Conservation (phyloP, 2,888 invertebrate genomes). For the Acronicta leporina region DNA sequence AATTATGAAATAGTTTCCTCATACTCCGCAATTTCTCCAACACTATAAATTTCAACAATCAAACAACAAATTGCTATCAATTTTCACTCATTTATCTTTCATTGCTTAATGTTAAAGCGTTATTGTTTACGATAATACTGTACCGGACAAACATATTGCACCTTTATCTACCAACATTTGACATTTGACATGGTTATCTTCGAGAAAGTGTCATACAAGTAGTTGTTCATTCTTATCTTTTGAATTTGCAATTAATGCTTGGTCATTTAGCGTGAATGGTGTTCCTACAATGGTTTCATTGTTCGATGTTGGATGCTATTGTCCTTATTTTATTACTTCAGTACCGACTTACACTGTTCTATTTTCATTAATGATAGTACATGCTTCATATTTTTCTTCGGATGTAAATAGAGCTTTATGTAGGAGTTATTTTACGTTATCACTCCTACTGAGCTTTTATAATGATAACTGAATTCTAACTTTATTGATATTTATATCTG, state of each 20-base stretch:
- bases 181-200: slow-evolving; percentile 76
- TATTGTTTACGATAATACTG: slow-evolving; percentile 53
- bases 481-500: too few relatives aligned
- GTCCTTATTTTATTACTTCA: slow-evolving; percentile 48
- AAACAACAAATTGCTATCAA: slow-evolving; percentile 50
- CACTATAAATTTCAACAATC: slow-evolving; percentile 40
- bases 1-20: slow-evolving; percentile 18
- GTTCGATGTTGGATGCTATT: slow-evolving; percentile 57
- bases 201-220: slow-evolving; percentile 76
- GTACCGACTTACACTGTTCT: slow-evolving; percentile 30
- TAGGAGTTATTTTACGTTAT: slow-evolving; percentile 17
- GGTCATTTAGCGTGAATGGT: slow-evolving; percentile 58
- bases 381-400: slow-evolving; percentile 34
- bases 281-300: slow-evolving; percentile 49
- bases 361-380: slow-evolving; percentile 41
- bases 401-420: slow-evolving; percentile 24
- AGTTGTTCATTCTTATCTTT: slow-evolving; percentile 68
- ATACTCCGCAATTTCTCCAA: slow-evolving; percentile 29
- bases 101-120: slow-evolving; percentile 53
- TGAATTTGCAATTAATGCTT: slow-evolving; percentile 72
- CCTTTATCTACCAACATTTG: slow-evolving; percentile 64
- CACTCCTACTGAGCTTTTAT: not conserved
- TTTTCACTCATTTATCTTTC: slow-evolving; percentile 54
- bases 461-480: too few relatives aligned
- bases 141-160: slow-evolving; percentile 61